Conservation (phyloP, 2,113 vertebrate species). For the Anguilla japonica region DNA sequence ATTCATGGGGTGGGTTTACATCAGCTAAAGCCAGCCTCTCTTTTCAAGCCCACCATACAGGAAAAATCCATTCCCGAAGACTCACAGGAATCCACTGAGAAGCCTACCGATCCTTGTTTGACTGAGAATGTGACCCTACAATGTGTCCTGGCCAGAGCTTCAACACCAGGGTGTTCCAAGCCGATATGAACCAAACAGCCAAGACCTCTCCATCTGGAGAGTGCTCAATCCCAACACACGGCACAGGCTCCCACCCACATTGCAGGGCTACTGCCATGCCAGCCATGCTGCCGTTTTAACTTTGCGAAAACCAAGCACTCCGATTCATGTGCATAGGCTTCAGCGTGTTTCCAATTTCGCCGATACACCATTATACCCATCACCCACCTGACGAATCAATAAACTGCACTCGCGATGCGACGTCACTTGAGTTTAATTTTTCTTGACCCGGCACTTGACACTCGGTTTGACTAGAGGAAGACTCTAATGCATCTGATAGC, state of each 20-base stretch:
- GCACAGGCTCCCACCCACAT: slow-evolving; percentile 10
- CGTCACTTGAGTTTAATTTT: background rate
- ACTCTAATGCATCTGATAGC: background rate
- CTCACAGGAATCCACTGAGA: slow-evolving; percentile 29
- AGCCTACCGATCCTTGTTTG: slow-evolving; percentile 25
- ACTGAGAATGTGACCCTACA: slow-evolving; percentile 20
- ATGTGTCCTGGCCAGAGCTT: slow-evolving; percentile 47
- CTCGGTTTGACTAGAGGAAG: background rate
- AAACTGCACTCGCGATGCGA: background rate
- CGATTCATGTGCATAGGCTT: background rate
- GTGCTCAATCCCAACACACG: slow-evolving; percentile 24
- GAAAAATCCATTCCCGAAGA: background rate
- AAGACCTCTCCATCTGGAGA: slow-evolving; percentile 61
- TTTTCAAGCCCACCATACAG: no score
- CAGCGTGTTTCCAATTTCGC: background rate
- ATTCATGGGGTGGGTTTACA: no score
- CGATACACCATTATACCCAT: no score
- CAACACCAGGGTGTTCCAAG: slow-evolving; percentile 38
- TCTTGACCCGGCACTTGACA: background rate
- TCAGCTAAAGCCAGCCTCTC: no score
- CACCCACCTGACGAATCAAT: background rate
- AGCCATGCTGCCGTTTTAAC: slow-evolving; percentile 4
- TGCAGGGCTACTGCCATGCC: slow-evolving; percentile 40
- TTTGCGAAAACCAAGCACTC: background rate
- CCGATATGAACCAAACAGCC: slow-evolving; percentile 36